Evolutionary conservation across 2,113 vertebrate genomes (phyloP).

Genomic region (Callopanchax toddi): DNA sequence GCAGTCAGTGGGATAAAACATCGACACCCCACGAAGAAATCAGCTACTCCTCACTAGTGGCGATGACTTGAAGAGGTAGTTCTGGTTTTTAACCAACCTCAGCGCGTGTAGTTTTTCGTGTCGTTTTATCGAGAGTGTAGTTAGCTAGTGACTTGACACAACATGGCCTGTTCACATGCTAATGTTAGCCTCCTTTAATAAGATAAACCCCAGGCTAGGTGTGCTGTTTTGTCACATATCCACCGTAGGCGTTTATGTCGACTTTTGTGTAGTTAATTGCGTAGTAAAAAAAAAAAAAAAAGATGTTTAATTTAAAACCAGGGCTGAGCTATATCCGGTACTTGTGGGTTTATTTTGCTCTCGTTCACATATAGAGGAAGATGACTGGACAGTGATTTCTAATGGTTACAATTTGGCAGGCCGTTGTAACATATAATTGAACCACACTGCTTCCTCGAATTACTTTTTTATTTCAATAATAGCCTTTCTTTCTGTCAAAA

Average conservation of each 20-base stretch:
- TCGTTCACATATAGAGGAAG: neutral
- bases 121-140: conserved; percentile 28
- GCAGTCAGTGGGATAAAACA: conserved; percentile 28
- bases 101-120: neutral
- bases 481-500: no score
- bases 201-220: conserved; percentile 24
- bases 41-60: conserved; percentile 5
- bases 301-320: neutral
- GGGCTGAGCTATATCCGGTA: conserved; percentile 2
- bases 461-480: no score
- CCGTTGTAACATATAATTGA: no score
- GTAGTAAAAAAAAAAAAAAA: no score
- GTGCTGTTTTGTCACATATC: neutral
- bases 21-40: conserved; percentile 20
- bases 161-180: conserved; percentile 71
- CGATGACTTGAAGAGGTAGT: conserved; percentile 45
- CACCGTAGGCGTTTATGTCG: neutral
- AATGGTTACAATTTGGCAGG: no score
- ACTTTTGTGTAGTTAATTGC: neutral
- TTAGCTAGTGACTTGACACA: conserved; percentile 64
- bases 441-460: no score
- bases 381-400: neutral
- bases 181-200: conserved; percentile 50
- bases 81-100: conserved; percentile 5
- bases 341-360: conserved; percentile 1